A percentile compares a stretch with the other conserved stretches of the same genome.
These are phyloP conservation scores for Anarrhichthys ocellatus DNA, from an alignment of 2,113 vertebrate genomes.

Conservation along the genomic window DNA sequence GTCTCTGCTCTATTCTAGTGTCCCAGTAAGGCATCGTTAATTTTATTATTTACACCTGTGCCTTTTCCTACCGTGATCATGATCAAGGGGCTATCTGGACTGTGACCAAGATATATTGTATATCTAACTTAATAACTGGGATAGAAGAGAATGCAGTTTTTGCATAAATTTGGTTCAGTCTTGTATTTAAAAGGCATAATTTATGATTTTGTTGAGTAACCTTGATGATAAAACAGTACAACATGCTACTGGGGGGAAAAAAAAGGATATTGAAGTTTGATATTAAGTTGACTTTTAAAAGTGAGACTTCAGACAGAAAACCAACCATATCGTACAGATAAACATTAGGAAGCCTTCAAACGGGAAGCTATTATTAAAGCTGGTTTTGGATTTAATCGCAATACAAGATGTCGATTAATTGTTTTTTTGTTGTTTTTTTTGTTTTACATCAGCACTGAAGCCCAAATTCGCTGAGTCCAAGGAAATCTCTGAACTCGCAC, in stretches of 20 bases:
- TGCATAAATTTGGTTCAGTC: not conserved
- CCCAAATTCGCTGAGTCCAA: conserved; percentile 97
- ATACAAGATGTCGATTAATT: not conserved
- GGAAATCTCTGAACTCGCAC: conserved; percentile 96
- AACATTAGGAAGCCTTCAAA: not conserved
- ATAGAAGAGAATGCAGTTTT: not conserved
- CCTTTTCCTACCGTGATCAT: not conserved
- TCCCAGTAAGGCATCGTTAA: not conserved
- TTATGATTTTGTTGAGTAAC: not conserved
- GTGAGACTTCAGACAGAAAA: not conserved
- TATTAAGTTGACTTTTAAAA: not conserved
- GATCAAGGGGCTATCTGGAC: not conserved
- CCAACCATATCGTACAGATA: not conserved
- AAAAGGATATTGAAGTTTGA: not conserved
- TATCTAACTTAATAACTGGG: no score
- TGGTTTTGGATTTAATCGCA: not conserved
- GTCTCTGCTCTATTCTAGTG: not conserved
- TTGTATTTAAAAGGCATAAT: not conserved
- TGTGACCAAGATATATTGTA: not conserved
- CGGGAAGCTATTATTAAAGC: not conserved
- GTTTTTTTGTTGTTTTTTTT: not conserved
- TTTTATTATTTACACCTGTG: not conserved
- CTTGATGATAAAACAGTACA: not conserved
- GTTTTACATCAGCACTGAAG: conserved; percentile 88
- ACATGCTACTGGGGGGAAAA: not conserved